phyloP scores from a whole-genome alignment of 2,113 vertebrate species.

The Pachypanchax playfairii region DNA sequence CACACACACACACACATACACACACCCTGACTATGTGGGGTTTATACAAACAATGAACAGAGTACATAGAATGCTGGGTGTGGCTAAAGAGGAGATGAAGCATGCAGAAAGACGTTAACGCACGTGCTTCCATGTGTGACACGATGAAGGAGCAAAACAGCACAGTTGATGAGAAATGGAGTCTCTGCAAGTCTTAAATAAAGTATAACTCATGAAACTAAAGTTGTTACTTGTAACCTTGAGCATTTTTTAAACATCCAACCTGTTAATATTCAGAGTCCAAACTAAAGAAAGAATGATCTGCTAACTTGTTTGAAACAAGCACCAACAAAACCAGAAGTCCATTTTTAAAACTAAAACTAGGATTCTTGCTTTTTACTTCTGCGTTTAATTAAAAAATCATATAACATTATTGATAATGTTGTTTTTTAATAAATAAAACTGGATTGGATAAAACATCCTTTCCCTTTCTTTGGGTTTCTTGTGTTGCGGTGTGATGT shows the following conservation, averaged over 20 bases:
- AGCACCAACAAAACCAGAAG: background rate
- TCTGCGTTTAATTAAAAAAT: no score
- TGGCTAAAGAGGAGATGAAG: conserved; percentile 49
- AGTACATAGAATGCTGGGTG: conserved; percentile 74
- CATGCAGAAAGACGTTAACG: conserved; percentile 32
- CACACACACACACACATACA: conserved; percentile 21
- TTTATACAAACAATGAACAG: conserved; percentile 75
- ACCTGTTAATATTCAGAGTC: no score
- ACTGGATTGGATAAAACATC: background rate
- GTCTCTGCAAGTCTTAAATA: background rate
- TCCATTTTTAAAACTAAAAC: background rate
- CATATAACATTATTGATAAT: no score
- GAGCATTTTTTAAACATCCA: no score
- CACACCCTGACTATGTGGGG: conserved; percentile 55
- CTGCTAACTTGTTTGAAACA: background rate
- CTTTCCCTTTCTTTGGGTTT: conserved; percentile 13
- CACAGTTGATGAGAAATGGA: conserved; percentile 7
- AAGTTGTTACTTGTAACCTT: no score
- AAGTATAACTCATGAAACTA: conserved; percentile 5
- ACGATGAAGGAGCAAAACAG: background rate
- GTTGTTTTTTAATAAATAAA: no score
- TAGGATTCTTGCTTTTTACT: background rate
- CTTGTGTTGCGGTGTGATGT: conserved; percentile 32
- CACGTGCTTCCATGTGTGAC: conserved; percentile 2
- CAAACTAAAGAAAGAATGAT: no score